These are phyloP conservation scores for Tolypeutes matacus DNA, from an alignment of 2,797 vertebrate genomes.

Conservation along the genomic window DNA sequence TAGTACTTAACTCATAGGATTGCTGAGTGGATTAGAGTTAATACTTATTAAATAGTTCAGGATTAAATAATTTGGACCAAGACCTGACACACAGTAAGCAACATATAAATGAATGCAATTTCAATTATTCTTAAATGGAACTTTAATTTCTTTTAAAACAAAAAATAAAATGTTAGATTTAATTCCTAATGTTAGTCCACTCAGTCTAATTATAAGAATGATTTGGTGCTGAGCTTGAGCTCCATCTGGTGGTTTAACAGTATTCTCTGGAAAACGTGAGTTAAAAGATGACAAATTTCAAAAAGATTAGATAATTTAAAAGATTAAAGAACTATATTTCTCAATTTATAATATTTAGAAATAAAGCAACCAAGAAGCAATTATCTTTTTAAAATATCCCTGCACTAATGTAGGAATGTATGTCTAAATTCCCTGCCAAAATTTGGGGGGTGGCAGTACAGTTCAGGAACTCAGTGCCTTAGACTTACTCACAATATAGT, in stretches of 20 bases:
- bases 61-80: constrained; percentile 25
- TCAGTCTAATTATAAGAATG: constrained; percentile 35
- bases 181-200: background rate
- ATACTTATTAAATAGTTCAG: constrained; percentile 17
- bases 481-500: background rate
- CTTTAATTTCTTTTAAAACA: constrained; percentile 59
- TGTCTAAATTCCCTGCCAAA: background rate
- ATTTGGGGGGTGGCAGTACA: background rate
- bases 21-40: constrained; percentile 5
- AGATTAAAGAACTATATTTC: background rate
- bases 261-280: constrained; percentile 6
- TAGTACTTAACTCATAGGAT: background rate
- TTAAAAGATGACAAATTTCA: background rate
- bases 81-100: background rate
- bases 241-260: constrained; percentile 78
- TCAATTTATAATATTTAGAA: background rate
- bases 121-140: background rate
- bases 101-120: background rate
- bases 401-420: background rate
- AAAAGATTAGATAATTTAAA: background rate
- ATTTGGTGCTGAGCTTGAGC: constrained; percentile 71
- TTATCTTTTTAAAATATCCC: background rate
- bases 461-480: background rate
- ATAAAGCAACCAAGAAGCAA: background rate
- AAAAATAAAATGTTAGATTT: constrained; percentile 22